Base-by-base conservation (phyloP, 2,797 vertebrate genomes). In the Leptatherina wallacei region DNA sequence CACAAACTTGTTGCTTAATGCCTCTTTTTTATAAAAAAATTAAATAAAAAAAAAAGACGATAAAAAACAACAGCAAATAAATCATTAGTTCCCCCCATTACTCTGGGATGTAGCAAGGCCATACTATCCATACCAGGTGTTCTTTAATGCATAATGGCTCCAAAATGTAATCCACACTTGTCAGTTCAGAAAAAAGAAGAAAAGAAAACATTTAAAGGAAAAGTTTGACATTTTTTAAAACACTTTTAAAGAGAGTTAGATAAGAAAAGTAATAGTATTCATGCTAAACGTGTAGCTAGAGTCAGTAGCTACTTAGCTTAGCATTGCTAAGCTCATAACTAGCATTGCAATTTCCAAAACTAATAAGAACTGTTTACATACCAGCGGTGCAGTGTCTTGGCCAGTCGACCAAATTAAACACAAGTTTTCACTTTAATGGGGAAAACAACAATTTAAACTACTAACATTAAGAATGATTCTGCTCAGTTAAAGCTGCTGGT, bases 1-100 rank as follows among this genome's bases (percentile, higher is more conserved):
- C 24, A 38, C 52, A 55, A 65, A 75, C 30, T 65, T 56, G 62
- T 18, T 69, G 33, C 58, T 82, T 20, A 61, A 69, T 74, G 69
- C 67, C 71, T 80, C 59, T 73, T 58, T 65, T 40, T 59, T n/a
- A n/a, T n/a, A 11, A 33, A 49, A 62, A 13, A 54, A 54, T 3
- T 3, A 18, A 18, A 47, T 1, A 47, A 8, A 47, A 47, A 47
- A 1, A 4, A 44, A 38, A 38, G 10, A 27, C 24, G 24, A 27
- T 27, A 27, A 27, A 27, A 44, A 18, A 44, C 24, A 44, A 18
- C 13, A 38, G 13, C 3, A 42, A 49, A 22, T 2, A 49, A 49
- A 10, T 49, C 10, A n/a, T 32, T 56, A 8, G 9, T 16, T 6
- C 27, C 11, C 3, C 7, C 10, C 32, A 29, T 35, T 32, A 13